phyloP scores from a whole-genome alignment of 2,888 invertebrate genomes.

The Philereme vetulata region DNA sequence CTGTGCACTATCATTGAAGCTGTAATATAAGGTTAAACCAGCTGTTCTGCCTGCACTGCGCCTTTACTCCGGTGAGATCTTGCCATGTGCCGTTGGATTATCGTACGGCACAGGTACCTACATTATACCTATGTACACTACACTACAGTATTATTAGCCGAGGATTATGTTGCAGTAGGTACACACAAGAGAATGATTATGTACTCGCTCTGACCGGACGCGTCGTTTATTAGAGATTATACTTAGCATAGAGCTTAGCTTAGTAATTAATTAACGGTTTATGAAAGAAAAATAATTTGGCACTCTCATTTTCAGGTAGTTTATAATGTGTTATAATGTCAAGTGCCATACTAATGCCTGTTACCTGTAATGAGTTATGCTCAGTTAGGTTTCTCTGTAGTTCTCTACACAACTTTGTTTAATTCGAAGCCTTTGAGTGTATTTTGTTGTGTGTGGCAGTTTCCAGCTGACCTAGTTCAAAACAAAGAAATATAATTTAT shows the following conservation, averaged over 20 bases:
- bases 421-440: conserved; percentile 13
- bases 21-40: not conserved
- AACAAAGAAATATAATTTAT: conserved; percentile 11
- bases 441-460: conserved; percentile 9
- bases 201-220: not conserved
- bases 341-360: too few species aligned
- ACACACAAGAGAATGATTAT: not conserved
- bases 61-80: conserved; percentile 15
- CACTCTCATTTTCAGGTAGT: too few species aligned
- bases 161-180: conserved; percentile 10
- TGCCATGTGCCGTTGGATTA: conserved; percentile 23
- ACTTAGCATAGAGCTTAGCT: not conserved
- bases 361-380: too few species aligned
- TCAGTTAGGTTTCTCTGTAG: too few species aligned
- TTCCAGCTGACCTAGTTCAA: conserved; percentile 14
- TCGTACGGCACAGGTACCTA: conserved; percentile 9
- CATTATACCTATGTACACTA: not conserved
- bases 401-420: conserved; percentile 2
- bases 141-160: conserved; percentile 7
- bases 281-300: too few species aligned
- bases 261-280: not conserved
- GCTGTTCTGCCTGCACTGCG: conserved; percentile 1
- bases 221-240: conserved; percentile 1
- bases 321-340: too few species aligned
- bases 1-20: too few species aligned